A percentile compares a stretch with the other conserved stretches of the same genome.
Evolutionary conservation across 2,888 invertebrate species (phyloP).

Genomic region (Brachycybe producta): DNA sequence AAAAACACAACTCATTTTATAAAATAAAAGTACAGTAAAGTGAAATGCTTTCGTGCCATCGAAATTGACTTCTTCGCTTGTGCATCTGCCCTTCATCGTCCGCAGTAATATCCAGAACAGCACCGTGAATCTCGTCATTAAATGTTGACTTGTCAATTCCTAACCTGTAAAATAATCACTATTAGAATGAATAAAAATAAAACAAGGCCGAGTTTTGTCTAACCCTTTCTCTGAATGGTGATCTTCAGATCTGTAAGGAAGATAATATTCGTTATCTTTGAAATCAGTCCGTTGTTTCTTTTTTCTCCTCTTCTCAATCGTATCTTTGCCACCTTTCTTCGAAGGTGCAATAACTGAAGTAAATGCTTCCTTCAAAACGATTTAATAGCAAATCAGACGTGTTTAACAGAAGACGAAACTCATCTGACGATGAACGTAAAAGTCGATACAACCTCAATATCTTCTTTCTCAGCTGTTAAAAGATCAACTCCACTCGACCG

Average conservation of each 20-base stretch:
- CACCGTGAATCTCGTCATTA: constrained; percentile 60
- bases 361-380: constrained; percentile 41
- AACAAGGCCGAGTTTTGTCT: constrained; percentile 19
- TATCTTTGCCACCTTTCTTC: constrained; percentile 41
- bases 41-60: too few species aligned
- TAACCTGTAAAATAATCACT: constrained; percentile 40
- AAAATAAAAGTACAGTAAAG: background rate
- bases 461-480: background rate
- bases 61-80: constrained; percentile 44
- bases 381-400: constrained; percentile 2
- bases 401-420: background rate
- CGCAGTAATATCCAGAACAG: constrained; percentile 67
- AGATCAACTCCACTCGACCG: background rate
- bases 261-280: constrained; percentile 65
- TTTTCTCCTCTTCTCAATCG: constrained; percentile 21
- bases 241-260: constrained; percentile 72
- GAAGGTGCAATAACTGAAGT: constrained; percentile 42
- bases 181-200: background rate
- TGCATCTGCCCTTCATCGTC: constrained; percentile 58
- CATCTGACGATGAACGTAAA: background rate
- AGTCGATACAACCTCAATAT: constrained; percentile 2
- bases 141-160: constrained; percentile 56
- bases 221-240: constrained; percentile 71
- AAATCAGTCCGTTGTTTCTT: constrained; percentile 21
- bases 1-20: constrained; percentile 2